Evolutionary conservation across 1,140 invertebrate genomes (phyloP), one percentile per base, ranked within the genome.

Genomic region (Ruditapes philippinarum): DNA sequence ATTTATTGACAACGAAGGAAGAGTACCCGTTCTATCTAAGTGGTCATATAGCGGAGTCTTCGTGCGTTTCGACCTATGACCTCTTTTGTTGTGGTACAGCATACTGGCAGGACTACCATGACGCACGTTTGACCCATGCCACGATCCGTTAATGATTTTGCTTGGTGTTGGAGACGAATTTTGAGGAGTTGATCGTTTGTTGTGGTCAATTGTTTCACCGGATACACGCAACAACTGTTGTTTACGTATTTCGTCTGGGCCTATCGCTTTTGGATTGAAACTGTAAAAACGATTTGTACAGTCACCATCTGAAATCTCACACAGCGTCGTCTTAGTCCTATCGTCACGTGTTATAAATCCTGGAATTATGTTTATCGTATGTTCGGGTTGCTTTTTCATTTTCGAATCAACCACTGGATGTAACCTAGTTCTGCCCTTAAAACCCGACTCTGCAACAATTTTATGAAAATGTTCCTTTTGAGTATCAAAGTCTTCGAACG

Each of bases 31-130:
- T 70, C 89, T 82, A 76, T 92, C 92, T n/a, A 92, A 85, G 28
- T 86, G 68, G 73, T 92, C 92, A 79, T 92, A 92, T 36, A 91
- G 84, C 4, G 92, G 92, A n/a, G 92, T 91, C 45, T 90, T 89
- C 14, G 81, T 65, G 28, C 92, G 73, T 74, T 86, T 57, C 22
- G 17, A n/a, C 57, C 42, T 65, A 36, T 65, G 25, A n/a, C 88
- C 60, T 38, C 70, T 45, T 49, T 76, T 76, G 33, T 76, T 60
- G 36, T 74, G 36, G 62, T 86, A 91, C 60, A 89, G 76, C 76
- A 88, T 33, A 62, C 82, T 78, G 33, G 87, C 78, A n/a, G 82
- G 68, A 79, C 68, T 80, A 22, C 85, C 62, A 45, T 74, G 60
- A 25, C 90, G 60, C 31, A 87, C 17, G 22, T 22, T 42, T 42